Base-by-base conservation (phyloP, 2,888 invertebrate genomes). In the Rhagium mordax region DNA sequence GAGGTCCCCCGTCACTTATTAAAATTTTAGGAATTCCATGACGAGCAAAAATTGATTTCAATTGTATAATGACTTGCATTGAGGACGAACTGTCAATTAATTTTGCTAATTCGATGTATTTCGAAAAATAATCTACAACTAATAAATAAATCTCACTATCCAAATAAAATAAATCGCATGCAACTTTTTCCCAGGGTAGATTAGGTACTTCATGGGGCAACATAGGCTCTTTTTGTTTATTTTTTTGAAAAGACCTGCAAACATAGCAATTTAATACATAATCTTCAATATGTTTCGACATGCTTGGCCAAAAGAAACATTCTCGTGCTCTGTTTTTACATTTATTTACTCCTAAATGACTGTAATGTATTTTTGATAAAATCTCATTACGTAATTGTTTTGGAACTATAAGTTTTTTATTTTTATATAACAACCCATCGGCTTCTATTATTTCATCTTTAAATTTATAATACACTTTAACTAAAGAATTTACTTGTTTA, bases 111-210 rank as follows among this genome's bases (percentile, higher is more conserved):
- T 70, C 16, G 5, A 48, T 48, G 48, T 48, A 48, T 48, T 48
- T 48, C 7, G 15, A 48, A 48, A 48, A 48, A 48, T 59, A 68
- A 15, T 68, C 68, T 8, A 48, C 48, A n/a, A 68, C 29, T 48
- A 59, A 18, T n/a, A 68, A 20, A 55, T 66, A 53, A 1, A 55
- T 55, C 16, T 53, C 53, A 8, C 4, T 10, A 21, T 53, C 21
- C 10, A 51, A 21, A 57, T 47, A 67, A 49, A 67, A 57, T 3
- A 48, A 59, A 67, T 67, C 59, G 13, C 55, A 41, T 15, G 24
- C 67, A 10, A 67, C 59, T 47, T 59, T 67, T 57, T 67, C 67
- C 57, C 67, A 67, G 13, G 59, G 67, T 57, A 68, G 55, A 68
- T 59, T 57, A 41, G 59, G 59, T 3, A 68, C 10, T 47, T 59